Evolutionary conservation across 2,113 vertebrate genomes (phyloP).

Genomic region (Penelope pileata): DNA sequence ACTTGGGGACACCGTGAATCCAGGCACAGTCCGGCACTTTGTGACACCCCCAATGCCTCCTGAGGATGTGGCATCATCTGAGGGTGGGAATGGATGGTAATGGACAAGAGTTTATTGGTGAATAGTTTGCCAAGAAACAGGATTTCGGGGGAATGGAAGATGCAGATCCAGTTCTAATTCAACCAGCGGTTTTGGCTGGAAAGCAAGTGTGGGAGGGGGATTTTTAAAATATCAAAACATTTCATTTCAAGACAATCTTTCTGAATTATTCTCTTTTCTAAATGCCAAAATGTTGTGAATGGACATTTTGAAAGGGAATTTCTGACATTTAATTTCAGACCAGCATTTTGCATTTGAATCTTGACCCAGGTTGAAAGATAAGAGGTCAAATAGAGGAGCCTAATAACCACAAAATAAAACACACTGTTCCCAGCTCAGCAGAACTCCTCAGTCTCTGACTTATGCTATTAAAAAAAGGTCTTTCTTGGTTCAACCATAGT

Average conservation of each 20-base stretch:
- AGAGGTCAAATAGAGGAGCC: background rate
- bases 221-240: slow-evolving; percentile 33
- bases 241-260: slow-evolving; percentile 15
- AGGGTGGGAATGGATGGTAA: background rate
- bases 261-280: slow-evolving; percentile 34
- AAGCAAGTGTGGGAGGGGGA: background rate
- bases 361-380: slow-evolving; percentile 17
- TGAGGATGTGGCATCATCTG: background rate
- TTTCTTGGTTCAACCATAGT: background rate
- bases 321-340: slow-evolving; percentile 41
- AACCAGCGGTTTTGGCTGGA: background rate
- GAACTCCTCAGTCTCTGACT: background rate
- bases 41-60: background rate
- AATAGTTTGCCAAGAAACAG: background rate
- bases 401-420: slow-evolving; percentile 10
- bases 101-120: background rate
- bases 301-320: slow-evolving; percentile 33
- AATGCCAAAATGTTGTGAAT: slow-evolving; percentile 1
- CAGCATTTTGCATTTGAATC: slow-evolving; percentile 14
- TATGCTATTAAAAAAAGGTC: background rate
- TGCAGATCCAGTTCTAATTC: background rate
- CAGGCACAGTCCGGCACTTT: background rate
- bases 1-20: background rate
- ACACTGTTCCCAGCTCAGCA: background rate
- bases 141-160: background rate